phyloP scores from a whole-genome alignment of 2,797 vertebrate species.

The Premnoplex brunnescens region DNA sequence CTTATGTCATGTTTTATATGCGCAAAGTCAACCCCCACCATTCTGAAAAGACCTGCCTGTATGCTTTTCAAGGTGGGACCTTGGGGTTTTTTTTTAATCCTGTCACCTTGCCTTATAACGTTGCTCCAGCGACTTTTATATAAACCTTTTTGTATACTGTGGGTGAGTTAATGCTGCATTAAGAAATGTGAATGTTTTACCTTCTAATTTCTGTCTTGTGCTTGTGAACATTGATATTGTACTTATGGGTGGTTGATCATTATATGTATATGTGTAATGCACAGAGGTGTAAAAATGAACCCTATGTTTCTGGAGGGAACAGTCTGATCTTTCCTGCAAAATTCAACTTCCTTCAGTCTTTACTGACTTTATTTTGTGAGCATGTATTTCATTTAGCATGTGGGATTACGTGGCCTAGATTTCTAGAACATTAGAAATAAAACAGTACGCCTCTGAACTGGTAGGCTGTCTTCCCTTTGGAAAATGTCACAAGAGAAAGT shows the following conservation, averaged over 20 bases:
- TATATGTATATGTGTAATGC: neutral
- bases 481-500: neutral
- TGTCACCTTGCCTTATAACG: constrained; percentile 46
- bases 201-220: constrained; percentile 8
- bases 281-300: neutral
- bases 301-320: neutral
- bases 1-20: neutral
- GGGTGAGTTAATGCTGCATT: neutral
- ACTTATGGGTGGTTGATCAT: neutral
- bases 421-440: neutral
- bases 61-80: neutral
- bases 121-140: constrained; percentile 9
- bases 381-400: neutral
- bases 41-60: neutral
- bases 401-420: neutral
- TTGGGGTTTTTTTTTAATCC: neutral
- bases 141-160: neutral
- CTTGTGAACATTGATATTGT: neutral
- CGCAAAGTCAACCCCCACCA: neutral
- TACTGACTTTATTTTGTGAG: neutral
- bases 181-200: neutral
- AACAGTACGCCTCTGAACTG: neutral
- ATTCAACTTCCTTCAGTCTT: neutral
- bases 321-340: neutral
- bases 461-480: neutral